Conservation (phyloP, 2,888 invertebrate species). For the Trissolcus brochymenae region DNA sequence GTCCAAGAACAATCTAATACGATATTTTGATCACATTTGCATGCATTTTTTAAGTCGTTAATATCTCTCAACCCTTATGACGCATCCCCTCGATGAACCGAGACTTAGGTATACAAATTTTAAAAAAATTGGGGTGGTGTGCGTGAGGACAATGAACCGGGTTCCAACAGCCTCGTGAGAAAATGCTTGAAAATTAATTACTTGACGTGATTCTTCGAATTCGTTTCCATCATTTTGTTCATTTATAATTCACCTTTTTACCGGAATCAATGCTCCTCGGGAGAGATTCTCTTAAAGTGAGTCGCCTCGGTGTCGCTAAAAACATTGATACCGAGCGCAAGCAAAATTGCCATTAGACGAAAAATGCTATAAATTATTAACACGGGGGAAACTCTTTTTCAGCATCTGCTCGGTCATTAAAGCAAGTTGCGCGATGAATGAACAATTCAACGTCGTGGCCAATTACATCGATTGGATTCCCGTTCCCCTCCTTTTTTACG, state of each 20-base stretch:
- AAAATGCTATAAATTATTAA: constrained; percentile 33
- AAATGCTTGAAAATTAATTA: constrained; percentile 46
- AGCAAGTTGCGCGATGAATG: constrained; percentile 26
- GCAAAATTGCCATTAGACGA: constrained; percentile 28
- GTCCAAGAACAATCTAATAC: constrained; percentile 28
- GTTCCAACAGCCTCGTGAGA: constrained; percentile 33
- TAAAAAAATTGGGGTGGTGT: constrained; percentile 37
- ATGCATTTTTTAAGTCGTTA: constrained; percentile 54
- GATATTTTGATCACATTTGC: constrained; percentile 54
- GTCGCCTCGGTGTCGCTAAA: constrained; percentile 7
- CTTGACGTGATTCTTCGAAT: constrained; percentile 46
- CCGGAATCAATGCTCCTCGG: constrained; percentile 34
- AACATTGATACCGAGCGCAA: constrained; percentile 20
- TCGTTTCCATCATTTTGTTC: constrained; percentile 33
- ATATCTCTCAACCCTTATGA: constrained; percentile 40
- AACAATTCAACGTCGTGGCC: constrained; percentile 31
- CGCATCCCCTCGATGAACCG: constrained; percentile 37
- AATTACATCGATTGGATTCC: constrained; percentile 41
- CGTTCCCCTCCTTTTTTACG: no score
- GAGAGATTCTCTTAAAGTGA: constrained; percentile 30
- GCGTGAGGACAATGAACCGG: constrained; percentile 48
- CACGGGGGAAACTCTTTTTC: constrained; percentile 34
- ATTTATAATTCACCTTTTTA: constrained; percentile 31
- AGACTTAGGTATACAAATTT: constrained; percentile 43
- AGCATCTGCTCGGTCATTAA: constrained; percentile 22